Percentiles rank a stretch among this genome's conserved stretches.
These are phyloP conservation scores for Mesochorus sp. DNA, from an alignment of 2,888 invertebrate species.

Conservation along the genomic window DNA sequence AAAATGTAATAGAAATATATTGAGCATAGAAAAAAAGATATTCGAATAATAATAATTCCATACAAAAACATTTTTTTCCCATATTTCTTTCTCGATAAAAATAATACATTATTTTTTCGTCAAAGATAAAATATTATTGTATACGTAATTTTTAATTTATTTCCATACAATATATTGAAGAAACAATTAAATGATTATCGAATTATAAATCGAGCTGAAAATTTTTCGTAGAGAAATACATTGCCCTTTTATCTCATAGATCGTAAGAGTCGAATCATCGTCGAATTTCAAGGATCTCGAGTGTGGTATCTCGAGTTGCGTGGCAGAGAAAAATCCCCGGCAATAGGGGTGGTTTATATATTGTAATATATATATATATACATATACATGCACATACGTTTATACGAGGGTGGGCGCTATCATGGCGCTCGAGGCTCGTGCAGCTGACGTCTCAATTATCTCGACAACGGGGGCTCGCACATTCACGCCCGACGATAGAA, in stretches of 20 bases:
- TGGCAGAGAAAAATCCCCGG: conserved; percentile 4
- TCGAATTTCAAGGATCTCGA: not conserved
- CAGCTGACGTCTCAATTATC: conserved; percentile 82
- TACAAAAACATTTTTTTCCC: too few relatives aligned
- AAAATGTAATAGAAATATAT: too few relatives aligned
- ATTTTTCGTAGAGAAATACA: too few relatives aligned
- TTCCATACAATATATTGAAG: too few relatives aligned
- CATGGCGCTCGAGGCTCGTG: conserved; percentile 76
- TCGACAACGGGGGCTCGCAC: conserved; percentile 74
- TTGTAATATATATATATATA: not conserved
- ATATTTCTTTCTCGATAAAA: not conserved
- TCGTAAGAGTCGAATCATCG: too few relatives aligned
- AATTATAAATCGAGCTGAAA: too few relatives aligned
- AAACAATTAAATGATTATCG: too few relatives aligned
- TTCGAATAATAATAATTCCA: too few relatives aligned
- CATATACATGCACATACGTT: not conserved
- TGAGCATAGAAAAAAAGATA: too few relatives aligned
- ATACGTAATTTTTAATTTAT: too few relatives aligned
- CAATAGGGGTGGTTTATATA: conserved; percentile 12
- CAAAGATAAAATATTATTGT: too few relatives aligned
- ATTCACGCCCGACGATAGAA: conserved; percentile 76
- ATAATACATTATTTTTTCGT: not conserved
- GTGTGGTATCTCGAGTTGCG: not conserved
- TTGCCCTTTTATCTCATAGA: too few relatives aligned
- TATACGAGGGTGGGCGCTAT: conserved; percentile 66